Conservation (phyloP, 2,888 invertebrate species). For the Athetis lepigone region DNA sequence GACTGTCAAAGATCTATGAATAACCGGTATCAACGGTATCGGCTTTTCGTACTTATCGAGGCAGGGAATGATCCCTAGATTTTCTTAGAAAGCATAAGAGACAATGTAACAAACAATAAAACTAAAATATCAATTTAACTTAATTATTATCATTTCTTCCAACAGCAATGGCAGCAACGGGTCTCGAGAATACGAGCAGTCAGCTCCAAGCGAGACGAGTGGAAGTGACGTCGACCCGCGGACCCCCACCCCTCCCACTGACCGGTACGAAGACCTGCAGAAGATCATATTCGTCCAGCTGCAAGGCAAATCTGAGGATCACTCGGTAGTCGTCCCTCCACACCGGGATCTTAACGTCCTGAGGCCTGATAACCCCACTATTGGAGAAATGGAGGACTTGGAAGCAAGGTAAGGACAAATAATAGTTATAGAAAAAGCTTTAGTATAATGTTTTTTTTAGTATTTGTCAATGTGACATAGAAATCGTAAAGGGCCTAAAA, state of each 20-base stretch:
- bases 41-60: too few relatives aligned
- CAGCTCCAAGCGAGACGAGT: conserved; percentile 84
- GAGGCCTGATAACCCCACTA: conserved; percentile 92
- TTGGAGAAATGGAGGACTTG: conserved; percentile 92
- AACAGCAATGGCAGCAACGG: conserved; percentile 84
- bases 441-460: too few relatives aligned
- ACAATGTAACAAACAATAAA: background rate
- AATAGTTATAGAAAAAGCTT: too few relatives aligned
- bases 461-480: background rate
- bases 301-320: conserved; percentile 88
- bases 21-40: too few relatives aligned
- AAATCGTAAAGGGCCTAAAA: background rate
- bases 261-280: conserved; percentile 92
- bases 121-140: background rate
- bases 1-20: too few relatives aligned
- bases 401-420: conserved; percentile 88
- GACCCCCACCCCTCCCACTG: conserved; percentile 87
- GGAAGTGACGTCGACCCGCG: conserved; percentile 77
- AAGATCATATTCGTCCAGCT: conserved; percentile 88
- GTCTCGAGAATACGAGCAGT: conserved; percentile 86
- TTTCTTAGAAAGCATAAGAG: too few relatives aligned
- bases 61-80: background rate
- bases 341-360: conserved; percentile 89
- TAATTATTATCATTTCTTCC: conserved; percentile 28
- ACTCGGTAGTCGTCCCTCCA: conserved; percentile 87